These are phyloP conservation scores for Rhinogobius similis DNA, from an alignment of 2,113 vertebrate genomes.

Conservation along the genomic window DNA sequence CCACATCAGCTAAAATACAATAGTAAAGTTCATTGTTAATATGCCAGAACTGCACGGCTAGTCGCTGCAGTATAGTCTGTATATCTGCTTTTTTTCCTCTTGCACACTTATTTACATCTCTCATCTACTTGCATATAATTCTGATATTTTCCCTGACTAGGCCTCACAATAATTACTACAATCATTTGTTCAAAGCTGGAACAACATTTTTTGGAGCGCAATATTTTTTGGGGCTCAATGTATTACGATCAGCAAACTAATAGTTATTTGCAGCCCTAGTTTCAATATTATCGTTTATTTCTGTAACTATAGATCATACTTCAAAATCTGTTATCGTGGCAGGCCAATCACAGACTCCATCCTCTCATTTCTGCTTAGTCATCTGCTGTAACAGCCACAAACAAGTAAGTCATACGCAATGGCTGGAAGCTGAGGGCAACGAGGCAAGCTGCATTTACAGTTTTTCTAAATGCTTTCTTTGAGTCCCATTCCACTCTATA, in stretches of 20 bases:
- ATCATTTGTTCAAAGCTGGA: too few species aligned
- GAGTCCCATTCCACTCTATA: constrained; percentile 34
- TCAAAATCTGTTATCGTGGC: background rate
- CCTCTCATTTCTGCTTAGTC: constrained; percentile 67
- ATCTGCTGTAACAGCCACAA: constrained; percentile 65
- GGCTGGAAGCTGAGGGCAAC: constrained; percentile 25
- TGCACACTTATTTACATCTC: too few species aligned
- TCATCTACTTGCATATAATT: too few species aligned
- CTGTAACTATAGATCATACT: constrained; percentile 9
- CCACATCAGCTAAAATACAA: constrained; percentile 41
- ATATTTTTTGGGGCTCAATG: too few species aligned
- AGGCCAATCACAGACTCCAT: constrained; percentile 15
- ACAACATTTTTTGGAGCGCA: too few species aligned
- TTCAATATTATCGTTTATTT: too few species aligned
- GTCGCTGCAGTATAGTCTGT: too few species aligned
- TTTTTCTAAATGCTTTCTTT: constrained; percentile 67
- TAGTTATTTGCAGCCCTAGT: too few species aligned
- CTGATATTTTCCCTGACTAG: too few species aligned
- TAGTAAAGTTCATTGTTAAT: constrained; percentile 47
- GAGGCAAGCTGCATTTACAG: constrained; percentile 23
- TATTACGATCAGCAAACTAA: too few species aligned
- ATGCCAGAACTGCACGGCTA: constrained; percentile 30
- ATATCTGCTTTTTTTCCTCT: too few species aligned
- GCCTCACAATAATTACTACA: too few species aligned
- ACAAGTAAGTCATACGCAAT: constrained; percentile 46